Evolutionary conservation across 2,797 vertebrate genomes (phyloP).

Genomic region (Microctenopoma lineatum): DNA sequence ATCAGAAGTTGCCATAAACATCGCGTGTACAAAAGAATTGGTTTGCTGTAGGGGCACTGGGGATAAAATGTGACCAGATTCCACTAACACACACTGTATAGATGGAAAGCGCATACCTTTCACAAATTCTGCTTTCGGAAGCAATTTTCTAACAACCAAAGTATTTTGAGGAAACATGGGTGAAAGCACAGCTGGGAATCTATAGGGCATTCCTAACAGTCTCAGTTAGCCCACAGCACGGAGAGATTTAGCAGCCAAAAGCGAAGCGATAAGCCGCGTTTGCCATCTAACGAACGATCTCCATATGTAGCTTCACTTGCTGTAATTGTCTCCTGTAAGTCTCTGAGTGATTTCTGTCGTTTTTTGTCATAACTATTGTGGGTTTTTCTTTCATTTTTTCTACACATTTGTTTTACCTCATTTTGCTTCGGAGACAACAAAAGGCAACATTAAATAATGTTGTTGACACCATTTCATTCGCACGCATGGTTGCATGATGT

Average conservation of each 20-base stretch:
- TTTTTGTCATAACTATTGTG: no score
- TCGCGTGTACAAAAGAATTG: conserved; percentile 48
- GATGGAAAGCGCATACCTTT: conserved; percentile 45
- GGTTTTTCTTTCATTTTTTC: not conserved
- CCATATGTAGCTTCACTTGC: not conserved
- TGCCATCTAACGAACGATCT: not conserved
- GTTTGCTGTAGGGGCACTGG: conserved; percentile 42
- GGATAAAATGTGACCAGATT: conserved; percentile 48
- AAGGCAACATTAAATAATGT: not conserved
- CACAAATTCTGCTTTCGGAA: conserved; percentile 55
- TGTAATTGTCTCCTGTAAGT: not conserved
- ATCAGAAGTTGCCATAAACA: conserved; percentile 60
- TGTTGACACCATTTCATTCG: not conserved
- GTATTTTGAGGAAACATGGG: conserved; percentile 43
- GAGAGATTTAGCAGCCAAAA: conserved; percentile 9
- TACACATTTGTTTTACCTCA: not conserved
- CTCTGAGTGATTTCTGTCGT: not conserved
- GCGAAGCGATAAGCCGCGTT: conserved; percentile 4
- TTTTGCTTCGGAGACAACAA: not conserved
- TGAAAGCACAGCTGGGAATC: conserved; percentile 25
- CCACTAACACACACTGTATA: conserved; percentile 41
- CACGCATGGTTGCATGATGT: not conserved
- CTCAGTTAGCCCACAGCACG: conserved; percentile 1
- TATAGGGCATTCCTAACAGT: conserved; percentile 39
- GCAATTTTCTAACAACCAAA: conserved; percentile 54